A percentile compares a stretch with the other conserved stretches of the same genome.
Conservation (phyloP, 2,797 vertebrate genomes). For the Oryzias dopingdopingensis region DNA sequence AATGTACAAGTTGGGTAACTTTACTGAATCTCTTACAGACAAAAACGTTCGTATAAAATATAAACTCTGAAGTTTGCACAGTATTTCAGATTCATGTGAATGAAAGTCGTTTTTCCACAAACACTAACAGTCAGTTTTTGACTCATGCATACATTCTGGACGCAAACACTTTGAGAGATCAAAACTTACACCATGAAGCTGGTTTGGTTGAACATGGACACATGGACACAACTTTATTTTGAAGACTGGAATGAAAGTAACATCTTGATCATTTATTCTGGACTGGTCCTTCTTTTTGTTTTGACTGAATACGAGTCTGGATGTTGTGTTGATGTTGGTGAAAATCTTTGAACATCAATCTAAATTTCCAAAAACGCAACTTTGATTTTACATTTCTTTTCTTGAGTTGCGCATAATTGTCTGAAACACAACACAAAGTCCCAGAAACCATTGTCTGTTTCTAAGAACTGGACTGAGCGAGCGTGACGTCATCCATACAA, state of each 20-base stretch:
- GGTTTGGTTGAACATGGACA: no score
- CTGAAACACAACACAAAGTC: no score
- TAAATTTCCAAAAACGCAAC: no score
- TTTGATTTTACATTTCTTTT: no score
- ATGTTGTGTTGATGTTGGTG: no score
- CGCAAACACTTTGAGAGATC: neutral
- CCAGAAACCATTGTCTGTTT: no score
- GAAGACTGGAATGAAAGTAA: slow-evolving; percentile 58
- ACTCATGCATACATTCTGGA: neutral
- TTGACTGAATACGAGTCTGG: no score
- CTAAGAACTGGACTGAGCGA: no score
- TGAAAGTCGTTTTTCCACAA: slow-evolving; percentile 12
- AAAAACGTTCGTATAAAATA: slow-evolving; percentile 74
- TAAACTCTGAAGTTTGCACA: slow-evolving; percentile 68
- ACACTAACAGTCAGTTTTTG: neutral
- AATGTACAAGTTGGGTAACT: slow-evolving; percentile 23
- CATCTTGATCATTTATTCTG: slow-evolving; percentile 28
- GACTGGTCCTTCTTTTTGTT: slow-evolving; percentile 8
- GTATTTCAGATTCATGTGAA: slow-evolving; percentile 49
- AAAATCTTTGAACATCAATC: no score
- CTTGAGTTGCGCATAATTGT: no score
- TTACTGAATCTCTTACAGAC: slow-evolving; percentile 23
- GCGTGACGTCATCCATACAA: no score
- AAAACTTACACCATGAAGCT: no score
- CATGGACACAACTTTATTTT: slow-evolving; percentile 9